These are phyloP conservation scores for Dryoscopus gambensis DNA, from an alignment of 2,113 vertebrate genomes.

Conservation along the genomic window DNA sequence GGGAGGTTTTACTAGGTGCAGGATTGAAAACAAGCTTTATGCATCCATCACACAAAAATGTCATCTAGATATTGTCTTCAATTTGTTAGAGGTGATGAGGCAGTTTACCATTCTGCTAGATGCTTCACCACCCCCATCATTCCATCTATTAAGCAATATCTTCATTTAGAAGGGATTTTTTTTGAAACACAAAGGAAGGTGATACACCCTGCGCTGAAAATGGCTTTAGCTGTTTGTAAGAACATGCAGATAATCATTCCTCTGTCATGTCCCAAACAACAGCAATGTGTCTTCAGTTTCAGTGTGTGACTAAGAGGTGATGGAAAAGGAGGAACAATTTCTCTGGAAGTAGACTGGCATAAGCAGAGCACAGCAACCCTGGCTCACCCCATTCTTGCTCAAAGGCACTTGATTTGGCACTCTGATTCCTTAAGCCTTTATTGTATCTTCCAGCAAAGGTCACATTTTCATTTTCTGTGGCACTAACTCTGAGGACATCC, in stretches of 20 bases:
- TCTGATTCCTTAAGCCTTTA: background rate
- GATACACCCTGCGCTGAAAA: background rate
- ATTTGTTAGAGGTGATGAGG: background rate
- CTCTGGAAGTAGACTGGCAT: background rate
- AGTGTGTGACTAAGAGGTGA: background rate
- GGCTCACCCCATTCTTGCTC: background rate
- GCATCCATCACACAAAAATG: background rate
- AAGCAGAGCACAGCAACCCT: background rate
- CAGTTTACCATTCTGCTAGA: background rate
- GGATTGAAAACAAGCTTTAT: background rate
- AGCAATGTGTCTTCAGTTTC: background rate
- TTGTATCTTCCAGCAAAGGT: background rate
- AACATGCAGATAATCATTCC: background rate
- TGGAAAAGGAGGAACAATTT: background rate
- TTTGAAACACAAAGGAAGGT: background rate
- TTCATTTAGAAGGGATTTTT: background rate
- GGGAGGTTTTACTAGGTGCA: background rate
- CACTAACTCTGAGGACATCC: background rate
- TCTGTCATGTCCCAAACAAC: background rate
- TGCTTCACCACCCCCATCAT: background rate
- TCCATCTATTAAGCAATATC: background rate
- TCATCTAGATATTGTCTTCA: background rate
- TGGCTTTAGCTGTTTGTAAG: background rate
- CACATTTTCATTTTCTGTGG: background rate
- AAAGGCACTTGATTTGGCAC: background rate